Conservation (phyloP, 2,888 invertebrate genomes). For the Tetrapedia diversipes region DNA sequence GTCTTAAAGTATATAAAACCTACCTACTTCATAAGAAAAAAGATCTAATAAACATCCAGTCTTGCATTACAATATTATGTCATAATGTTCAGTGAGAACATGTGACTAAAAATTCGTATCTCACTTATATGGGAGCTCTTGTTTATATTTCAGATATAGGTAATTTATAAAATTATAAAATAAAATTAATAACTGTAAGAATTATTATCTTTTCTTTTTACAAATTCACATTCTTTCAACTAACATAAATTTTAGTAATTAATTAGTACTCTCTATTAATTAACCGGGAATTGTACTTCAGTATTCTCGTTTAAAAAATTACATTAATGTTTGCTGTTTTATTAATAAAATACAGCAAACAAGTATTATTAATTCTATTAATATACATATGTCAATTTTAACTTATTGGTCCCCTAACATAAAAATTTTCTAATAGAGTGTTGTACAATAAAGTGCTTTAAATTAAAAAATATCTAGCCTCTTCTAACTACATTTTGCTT, state of each 20-base stretch:
- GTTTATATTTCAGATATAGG: constrained; percentile 40
- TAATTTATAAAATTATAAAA: constrained; percentile 52
- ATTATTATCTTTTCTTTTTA: constrained; percentile 55
- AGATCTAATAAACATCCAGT: constrained; percentile 67
- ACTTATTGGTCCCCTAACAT: constrained; percentile 71
- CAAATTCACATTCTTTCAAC: constrained; percentile 44
- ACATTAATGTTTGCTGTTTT: constrained; percentile 46
- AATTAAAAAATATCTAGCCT: constrained; percentile 80
- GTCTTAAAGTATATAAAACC: constrained; percentile 53
- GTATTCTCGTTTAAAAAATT: constrained; percentile 52
- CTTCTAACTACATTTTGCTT: constrained; percentile 78
- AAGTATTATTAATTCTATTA: constrained; percentile 54
- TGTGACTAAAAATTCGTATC: constrained; percentile 59
- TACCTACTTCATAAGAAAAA: constrained; percentile 59
- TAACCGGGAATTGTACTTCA: constrained; percentile 68
- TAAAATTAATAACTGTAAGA: constrained; percentile 56
- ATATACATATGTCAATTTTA: constrained; percentile 60
- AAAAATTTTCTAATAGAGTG: constrained; percentile 67
- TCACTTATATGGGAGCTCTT: constrained; percentile 48
- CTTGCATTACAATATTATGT: constrained; percentile 69
- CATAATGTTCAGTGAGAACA: constrained; percentile 57
- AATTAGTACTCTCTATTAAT: constrained; percentile 56
- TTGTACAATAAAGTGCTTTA: constrained; percentile 80
- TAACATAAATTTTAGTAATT: constrained; percentile 57
- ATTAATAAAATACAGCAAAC: constrained; percentile 49